Evolutionary conservation across 2,113 vertebrate species (phyloP).

Genomic region (Chelonoidis abingdonii): DNA sequence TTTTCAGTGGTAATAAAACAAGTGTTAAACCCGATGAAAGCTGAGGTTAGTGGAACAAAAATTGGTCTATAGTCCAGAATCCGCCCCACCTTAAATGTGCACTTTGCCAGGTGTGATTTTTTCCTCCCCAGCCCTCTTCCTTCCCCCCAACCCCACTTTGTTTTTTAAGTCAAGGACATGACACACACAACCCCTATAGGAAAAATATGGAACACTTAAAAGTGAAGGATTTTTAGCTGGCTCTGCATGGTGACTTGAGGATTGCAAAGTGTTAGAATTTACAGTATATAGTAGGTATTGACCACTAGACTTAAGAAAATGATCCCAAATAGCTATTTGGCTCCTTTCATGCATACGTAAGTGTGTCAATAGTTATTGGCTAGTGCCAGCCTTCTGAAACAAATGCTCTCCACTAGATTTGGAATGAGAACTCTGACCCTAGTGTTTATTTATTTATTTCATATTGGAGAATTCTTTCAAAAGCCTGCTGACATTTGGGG

Average conservation of each 20-base stretch:
- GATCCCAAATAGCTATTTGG: not conserved
- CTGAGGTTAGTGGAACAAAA: constrained; percentile 4
- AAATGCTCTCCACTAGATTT: not conserved
- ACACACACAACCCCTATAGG: not conserved
- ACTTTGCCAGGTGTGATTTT: constrained; percentile 3
- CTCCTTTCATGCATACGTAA: not conserved
- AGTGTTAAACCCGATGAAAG: constrained; percentile 37
- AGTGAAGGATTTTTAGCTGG: constrained; percentile 34
- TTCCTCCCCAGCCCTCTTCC: not conserved
- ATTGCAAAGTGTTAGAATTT: constrained; percentile 11
- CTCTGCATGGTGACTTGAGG: constrained; percentile 25
- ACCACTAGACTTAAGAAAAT: constrained; percentile 5
- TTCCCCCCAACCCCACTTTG: not conserved
- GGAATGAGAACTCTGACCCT: constrained; percentile 37
- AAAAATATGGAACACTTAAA: constrained; percentile 9
- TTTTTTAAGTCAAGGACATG: not conserved
- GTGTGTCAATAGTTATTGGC: not conserved
- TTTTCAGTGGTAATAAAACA: constrained; percentile 59
- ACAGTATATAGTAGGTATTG: not conserved
- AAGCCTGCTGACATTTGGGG: fast-evolving
- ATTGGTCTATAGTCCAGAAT: not conserved
- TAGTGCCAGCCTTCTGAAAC: constrained; percentile 7
- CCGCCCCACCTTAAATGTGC: not conserved
- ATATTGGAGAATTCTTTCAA: constrained; percentile 26
- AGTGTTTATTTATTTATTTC: constrained; percentile 70